phyloP scores from a whole-genome alignment of 1,140 invertebrate species.

The Episyrphus balteatus region DNA sequence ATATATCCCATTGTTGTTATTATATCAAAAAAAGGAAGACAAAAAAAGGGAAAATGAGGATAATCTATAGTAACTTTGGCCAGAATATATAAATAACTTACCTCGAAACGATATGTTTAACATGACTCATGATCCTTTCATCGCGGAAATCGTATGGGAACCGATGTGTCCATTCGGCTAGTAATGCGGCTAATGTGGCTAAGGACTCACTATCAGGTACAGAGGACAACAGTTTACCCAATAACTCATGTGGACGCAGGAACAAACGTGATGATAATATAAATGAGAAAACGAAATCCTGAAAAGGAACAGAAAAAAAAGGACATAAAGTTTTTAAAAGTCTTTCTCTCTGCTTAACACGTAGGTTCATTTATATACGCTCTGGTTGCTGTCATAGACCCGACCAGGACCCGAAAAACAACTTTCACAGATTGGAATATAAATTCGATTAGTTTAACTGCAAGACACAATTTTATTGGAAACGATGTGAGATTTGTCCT shows the following conservation, averaged over 20 bases:
- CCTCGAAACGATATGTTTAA: conserved; percentile 40
- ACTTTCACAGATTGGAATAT: no score
- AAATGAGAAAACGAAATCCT: conserved; percentile 36
- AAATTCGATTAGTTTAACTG: no score
- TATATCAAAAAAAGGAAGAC: no score
- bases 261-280: conserved; percentile 34
- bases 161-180: conserved; percentile 39
- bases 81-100: conserved; percentile 8
- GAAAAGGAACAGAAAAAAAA: background rate
- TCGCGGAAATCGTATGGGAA: conserved; percentile 55
- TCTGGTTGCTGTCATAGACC: no score
- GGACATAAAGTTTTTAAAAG: background rate
- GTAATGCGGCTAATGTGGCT: conserved; percentile 28
- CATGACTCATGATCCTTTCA: conserved; percentile 47
- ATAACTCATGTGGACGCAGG: conserved; percentile 32
- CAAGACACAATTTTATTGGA: no score
- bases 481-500: no score
- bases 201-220: conserved; percentile 30
- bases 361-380: no score
- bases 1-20: no score
- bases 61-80: no score
- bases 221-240: conserved; percentile 31
- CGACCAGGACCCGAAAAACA: no score
- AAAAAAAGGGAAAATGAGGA: no score
- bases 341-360: background rate